Evolutionary conservation across 2,113 vertebrate species (phyloP).

Genomic region (Brachionichthys hirsutus): DNA sequence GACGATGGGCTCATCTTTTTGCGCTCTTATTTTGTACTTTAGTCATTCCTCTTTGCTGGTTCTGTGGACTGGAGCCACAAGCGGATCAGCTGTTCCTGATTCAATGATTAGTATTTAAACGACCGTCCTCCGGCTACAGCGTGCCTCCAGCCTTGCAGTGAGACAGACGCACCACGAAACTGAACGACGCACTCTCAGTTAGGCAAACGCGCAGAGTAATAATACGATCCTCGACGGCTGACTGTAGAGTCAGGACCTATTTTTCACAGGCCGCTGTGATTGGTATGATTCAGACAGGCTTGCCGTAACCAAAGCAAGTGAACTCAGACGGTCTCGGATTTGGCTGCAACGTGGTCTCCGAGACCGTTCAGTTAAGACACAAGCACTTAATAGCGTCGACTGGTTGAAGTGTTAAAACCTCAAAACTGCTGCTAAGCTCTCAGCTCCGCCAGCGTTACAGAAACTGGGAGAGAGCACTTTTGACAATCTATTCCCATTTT

Average conservation of each 20-base stretch:
- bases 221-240: slow-evolving; percentile 31
- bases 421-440: slow-evolving; percentile 76
- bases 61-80: slow-evolving; percentile 44
- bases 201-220: slow-evolving; percentile 38
- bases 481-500: slow-evolving; percentile 72
- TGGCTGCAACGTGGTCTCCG: slow-evolving; percentile 17
- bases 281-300: slow-evolving; percentile 63
- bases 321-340: slow-evolving; percentile 48
- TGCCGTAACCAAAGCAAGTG: slow-evolving; percentile 68
- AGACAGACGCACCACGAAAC: slow-evolving; percentile 49
- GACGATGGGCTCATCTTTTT: slow-evolving; percentile 36
- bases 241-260: slow-evolving; percentile 49
- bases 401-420: slow-evolving; percentile 62
- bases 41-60: slow-evolving; percentile 54
- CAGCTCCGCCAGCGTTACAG: slow-evolving; percentile 37
- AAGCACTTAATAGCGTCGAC: slow-evolving; percentile 50
- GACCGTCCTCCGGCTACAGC: slow-evolving; percentile 45
- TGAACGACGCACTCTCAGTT: slow-evolving; percentile 51
- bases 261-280: slow-evolving; percentile 56
- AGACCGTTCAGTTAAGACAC: slow-evolving; percentile 52
- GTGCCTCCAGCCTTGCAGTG: slow-evolving; percentile 58
- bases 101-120: slow-evolving; percentile 64
- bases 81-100: slow-evolving; percentile 54
- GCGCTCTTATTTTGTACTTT: slow-evolving; percentile 49
- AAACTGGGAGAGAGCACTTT: slow-evolving; percentile 53